Percentiles rank a stretch among this genome's conserved stretches.
Evolutionary conservation across 2,113 vertebrate genomes (phyloP).

Genomic region (human): GRCh38 chr16:32003001-32003500

Average conservation of each 20-base stretch:
- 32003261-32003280: slow-evolving; percentile 97
- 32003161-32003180: slow-evolving; percentile 77
- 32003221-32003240: not conserved
- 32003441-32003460: too few relatives aligned
- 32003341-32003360: slow-evolving; percentile 43
- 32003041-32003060: not conserved
- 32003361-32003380: not conserved
- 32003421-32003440: too few relatives aligned
- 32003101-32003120: slow-evolving; percentile 45
- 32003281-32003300: slow-evolving; percentile 94
- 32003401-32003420: too few relatives aligned
- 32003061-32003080: not conserved
- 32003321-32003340: slow-evolving; percentile 84
- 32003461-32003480: too few relatives aligned
- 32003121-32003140: slow-evolving; percentile 22
- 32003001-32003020: not conserved
- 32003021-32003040: not conserved
- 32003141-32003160: slow-evolving; percentile 58
- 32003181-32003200: slow-evolving; percentile 42
- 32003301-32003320: slow-evolving; percentile 84
- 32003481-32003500: too few relatives aligned
- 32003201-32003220: slow-evolving; percentile 34
- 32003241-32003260: slow-evolving; percentile 82
- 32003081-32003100: not conserved
- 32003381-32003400: too few relatives aligned